A percentile compares a stretch with the other conserved stretches of the same genome.
phyloP scores from a whole-genome alignment of 2,113 vertebrate genomes.

The Emydura subglobosa region DNA sequence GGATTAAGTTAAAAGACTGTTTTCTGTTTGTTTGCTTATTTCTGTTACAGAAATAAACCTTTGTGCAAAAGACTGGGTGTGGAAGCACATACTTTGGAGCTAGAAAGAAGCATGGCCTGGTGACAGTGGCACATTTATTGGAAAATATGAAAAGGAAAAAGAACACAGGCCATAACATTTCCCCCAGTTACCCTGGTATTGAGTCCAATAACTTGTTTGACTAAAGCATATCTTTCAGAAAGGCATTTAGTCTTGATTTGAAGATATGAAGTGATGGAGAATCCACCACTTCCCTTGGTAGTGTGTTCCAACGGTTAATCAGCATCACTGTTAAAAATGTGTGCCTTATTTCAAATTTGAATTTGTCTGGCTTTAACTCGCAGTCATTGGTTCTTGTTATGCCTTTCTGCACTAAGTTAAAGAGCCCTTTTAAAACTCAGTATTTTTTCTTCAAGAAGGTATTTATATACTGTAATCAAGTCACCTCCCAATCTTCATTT shows the following conservation, averaged over 20 bases:
- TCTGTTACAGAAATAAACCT: no score
- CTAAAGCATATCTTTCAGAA: neutral
- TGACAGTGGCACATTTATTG: neutral
- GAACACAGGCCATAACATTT: neutral
- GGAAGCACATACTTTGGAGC: no score
- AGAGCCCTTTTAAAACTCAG: neutral
- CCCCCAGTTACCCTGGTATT: neutral
- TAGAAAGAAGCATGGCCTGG: no score
- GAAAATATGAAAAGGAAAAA: neutral
- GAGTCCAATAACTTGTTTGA: neutral
- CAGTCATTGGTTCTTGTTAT: neutral
- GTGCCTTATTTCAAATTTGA: no score
- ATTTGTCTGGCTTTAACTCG: neutral
- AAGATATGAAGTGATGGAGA: neutral
- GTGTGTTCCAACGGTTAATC: neutral
- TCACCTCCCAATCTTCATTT: conserved; percentile 5
- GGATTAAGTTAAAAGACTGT: no score
- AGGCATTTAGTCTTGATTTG: neutral
- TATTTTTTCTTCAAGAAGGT: neutral
- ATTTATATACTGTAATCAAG: neutral
- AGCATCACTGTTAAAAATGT: neutral
- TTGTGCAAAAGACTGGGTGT: no score
- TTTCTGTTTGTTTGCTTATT: no score
- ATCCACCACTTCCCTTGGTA: neutral
- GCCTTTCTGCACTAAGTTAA: neutral